Conservation (phyloP, 2,113 vertebrate species). For the Talpa occidentalis region DNA sequence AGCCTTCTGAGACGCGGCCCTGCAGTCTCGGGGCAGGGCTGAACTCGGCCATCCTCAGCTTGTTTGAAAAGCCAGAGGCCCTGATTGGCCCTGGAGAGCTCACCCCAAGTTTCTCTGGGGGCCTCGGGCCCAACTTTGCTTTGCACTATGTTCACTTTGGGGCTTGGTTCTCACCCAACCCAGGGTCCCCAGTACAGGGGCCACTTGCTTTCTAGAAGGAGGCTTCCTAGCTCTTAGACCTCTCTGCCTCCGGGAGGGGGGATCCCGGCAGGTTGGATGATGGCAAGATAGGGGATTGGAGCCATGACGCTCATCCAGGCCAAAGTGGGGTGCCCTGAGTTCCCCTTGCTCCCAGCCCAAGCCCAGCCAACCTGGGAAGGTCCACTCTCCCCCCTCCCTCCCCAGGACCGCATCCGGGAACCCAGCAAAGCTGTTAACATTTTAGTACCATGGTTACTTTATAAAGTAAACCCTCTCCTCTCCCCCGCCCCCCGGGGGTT, state of each 20-base stretch:
- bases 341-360: background rate
- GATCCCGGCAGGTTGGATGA: background rate
- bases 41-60: background rate
- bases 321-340: conserved; percentile 19
- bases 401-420: background rate
- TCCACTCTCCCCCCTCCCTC: background rate
- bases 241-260: background rate
- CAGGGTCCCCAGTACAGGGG: background rate
- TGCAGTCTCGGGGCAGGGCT: background rate
- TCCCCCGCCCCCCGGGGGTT: background rate
- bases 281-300: background rate
- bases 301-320: conserved; percentile 12
- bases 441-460: conserved; percentile 9
- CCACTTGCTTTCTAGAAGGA: conserved; percentile 30
- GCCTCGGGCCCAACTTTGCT: background rate
- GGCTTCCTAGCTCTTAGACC: background rate
- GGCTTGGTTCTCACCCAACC: background rate
- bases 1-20: background rate
- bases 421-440: conserved; percentile 35
- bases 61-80: background rate
- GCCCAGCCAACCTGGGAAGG: background rate
- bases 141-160: conserved; percentile 62
- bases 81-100: background rate
- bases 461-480: background rate
- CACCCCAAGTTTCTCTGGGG: background rate